Base-by-base conservation (phyloP, 2,113 vertebrate species). In the Microtus richardsoni region DNA sequence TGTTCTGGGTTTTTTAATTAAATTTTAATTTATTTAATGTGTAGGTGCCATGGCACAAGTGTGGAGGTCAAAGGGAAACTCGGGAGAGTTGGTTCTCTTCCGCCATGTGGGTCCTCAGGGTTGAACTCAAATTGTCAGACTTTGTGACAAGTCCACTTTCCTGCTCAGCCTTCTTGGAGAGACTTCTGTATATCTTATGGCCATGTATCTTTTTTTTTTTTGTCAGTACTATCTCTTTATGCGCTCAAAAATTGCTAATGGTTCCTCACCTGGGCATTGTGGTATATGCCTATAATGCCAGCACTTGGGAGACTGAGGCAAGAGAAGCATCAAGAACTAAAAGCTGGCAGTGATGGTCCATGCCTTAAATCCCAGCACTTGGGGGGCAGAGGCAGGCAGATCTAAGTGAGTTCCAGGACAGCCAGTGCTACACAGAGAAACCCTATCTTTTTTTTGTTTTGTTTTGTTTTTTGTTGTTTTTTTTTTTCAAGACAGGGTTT, bases 1-100 rank as follows among this genome's bases (percentile, higher is more conserved):
- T 95, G 64, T 24, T 95, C 14, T 95, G 86, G 54, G 54, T 93
- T 97, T 94, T n/a, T 39, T 17, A 44, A 33, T 36, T 68, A 13
- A 41, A 85, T 47, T 36, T 83, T 41, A 83, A 66, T 66, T 21
- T 66, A 66, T 66, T 47, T 33, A 66, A 39, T 66, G 26, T 66
- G 41, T 66, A 33, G 33, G 26, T 33, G 28, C 60, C 9, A 47
- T 44, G 60, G 16, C 60, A 44, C 60, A 64, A 28, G 21, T 85
- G 17, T 6, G 16, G 60, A 66, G 26, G 39, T 85, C 82, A 47
- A 85, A 85, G 41, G 60, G 33, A 26, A 66, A 22, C 62, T 33
- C 13, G 2, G 60, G 39, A 16, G 4, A 4, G 19, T 47, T 68
- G 28, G 28, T 85, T 30, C 22, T 28, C 41, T 47, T 66, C 28